These are phyloP conservation scores for Ictalurus punctatus DNA, from an alignment of 2,113 vertebrate genomes.

Conservation along the genomic window DNA sequence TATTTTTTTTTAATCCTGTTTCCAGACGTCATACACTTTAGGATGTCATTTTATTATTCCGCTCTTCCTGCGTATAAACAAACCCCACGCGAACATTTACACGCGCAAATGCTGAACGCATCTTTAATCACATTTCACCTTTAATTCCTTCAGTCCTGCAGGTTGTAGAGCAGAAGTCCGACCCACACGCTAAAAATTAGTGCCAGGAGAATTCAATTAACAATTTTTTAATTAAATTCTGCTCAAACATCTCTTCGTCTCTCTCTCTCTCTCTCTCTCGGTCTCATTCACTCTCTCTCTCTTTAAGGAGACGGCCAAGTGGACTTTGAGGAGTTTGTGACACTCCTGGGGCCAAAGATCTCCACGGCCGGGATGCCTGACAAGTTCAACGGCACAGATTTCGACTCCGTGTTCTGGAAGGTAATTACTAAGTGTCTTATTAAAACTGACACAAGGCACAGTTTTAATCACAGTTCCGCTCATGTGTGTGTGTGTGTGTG, in stretches of 20 bases:
- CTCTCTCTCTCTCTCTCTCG: conserved; percentile 11
- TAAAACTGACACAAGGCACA: conserved; percentile 46
- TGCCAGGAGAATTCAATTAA: not conserved
- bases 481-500: not conserved
- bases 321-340: conserved; percentile 98
- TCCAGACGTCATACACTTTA: not conserved
- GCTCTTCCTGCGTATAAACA: not conserved
- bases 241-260: not conserved
- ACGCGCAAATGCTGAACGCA: not conserved
- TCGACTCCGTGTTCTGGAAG: conserved; percentile 99
- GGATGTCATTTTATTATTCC: not conserved
- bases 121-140: not conserved
- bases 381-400: conserved; percentile 92
- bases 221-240: not conserved
- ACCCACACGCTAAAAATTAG: not conserved
- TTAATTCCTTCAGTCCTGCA: not conserved
- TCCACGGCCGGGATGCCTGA: conserved; percentile 91
- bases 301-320: conserved; percentile 90
- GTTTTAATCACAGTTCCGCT: not conserved
- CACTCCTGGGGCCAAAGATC: conserved; percentile 91
- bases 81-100: too few relatives aligned
- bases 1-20: not conserved
- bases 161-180: not conserved
- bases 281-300: conserved; percentile 1
- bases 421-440: conserved; percentile 71